Base-by-base conservation (phyloP, 2,797 vertebrate genomes). In the Presbytis comata region DNA sequence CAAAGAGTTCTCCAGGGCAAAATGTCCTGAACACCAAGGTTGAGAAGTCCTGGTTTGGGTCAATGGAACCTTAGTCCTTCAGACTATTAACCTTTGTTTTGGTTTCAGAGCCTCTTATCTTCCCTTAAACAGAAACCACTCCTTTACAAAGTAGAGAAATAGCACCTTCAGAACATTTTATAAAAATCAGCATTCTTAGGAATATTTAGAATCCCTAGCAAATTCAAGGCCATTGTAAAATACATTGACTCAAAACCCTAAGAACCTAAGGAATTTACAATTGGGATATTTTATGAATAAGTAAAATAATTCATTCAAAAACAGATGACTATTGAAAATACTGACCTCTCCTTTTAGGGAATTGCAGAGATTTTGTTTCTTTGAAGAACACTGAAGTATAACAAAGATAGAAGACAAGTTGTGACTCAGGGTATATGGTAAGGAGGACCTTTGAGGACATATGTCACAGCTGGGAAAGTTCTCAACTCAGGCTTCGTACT, bases 211-310 rank as follows among this genome's bases (percentile, higher is more conserved):
- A 90, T n/a, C 41, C 91, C 61, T 6, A 70, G 50, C 53, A 93
- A 88, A 48, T 44, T 85, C 74, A 95, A 96, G 96, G 59, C 74
- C 28, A 50, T 55, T 76, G 76, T 76, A n/a, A 96, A 96, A 96
- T 90, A 53, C 89, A 95, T 3, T 59, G 86, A 36, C 64, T 44
- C 44, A 26, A 86, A 95, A 92, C 1, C 17, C 48, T n/a, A 55
- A 59, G 72, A 76, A 2, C 2, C 53, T 39, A 39, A 97, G 70
- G 7, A 72, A 76, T 19, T 91, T 92, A 44, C n/a, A 0, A 88
- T 4, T 89, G 50, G 12, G 57, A 21, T 86, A 30, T 33, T 90
- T 70, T 74, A 21, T 13, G 84, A 46, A 41, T 82, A 59, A 92
- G 41, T 72, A 61, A 96, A 87, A 53, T 78, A 74, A 85, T 24